Conservation (phyloP, 2,888 invertebrate genomes). For the Drosophila subquinaria region DNA sequence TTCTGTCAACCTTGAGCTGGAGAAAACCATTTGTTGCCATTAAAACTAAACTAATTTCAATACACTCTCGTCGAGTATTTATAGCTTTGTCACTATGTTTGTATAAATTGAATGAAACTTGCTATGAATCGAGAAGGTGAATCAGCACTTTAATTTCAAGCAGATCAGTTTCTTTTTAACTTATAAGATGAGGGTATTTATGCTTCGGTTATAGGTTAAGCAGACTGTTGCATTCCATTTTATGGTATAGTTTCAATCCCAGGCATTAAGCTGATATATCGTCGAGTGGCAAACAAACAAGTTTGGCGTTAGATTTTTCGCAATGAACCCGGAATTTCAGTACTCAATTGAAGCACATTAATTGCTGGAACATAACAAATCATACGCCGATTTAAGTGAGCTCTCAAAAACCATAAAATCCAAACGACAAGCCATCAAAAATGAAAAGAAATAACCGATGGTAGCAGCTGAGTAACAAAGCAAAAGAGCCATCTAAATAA, state of each 20-base stretch:
- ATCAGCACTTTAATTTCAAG: background rate
- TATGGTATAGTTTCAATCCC: constrained; percentile 18
- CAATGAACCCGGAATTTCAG: constrained; percentile 70
- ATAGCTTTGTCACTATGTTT: constrained; percentile 22
- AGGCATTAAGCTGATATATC: constrained; percentile 50
- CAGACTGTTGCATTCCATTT: constrained; percentile 4
- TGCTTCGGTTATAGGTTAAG: background rate
- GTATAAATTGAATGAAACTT: constrained; percentile 2
- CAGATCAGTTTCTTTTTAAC: background rate
- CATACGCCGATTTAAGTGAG: constrained; percentile 51
- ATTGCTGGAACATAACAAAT: constrained; percentile 36
- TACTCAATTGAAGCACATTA: constrained; percentile 61
- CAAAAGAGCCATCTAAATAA: constrained; percentile 63
- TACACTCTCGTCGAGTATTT: constrained; percentile 9
- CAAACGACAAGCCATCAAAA: constrained; percentile 58
- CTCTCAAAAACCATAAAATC: constrained; percentile 64
- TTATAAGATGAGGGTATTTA: constrained; percentile 7
- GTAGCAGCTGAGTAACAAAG: constrained; percentile 35
- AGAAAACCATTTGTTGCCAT: constrained; percentile 45
- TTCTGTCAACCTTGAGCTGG: constrained; percentile 42
- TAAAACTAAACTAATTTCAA: constrained; percentile 36
- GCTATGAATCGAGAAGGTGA: background rate
- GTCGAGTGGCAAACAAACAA: constrained; percentile 50
- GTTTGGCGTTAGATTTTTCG: constrained; percentile 35
- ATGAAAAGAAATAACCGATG: constrained; percentile 18